phyloP scores from a whole-genome alignment of 2,113 vertebrate species.

The Odocoileus virginianus region DNA sequence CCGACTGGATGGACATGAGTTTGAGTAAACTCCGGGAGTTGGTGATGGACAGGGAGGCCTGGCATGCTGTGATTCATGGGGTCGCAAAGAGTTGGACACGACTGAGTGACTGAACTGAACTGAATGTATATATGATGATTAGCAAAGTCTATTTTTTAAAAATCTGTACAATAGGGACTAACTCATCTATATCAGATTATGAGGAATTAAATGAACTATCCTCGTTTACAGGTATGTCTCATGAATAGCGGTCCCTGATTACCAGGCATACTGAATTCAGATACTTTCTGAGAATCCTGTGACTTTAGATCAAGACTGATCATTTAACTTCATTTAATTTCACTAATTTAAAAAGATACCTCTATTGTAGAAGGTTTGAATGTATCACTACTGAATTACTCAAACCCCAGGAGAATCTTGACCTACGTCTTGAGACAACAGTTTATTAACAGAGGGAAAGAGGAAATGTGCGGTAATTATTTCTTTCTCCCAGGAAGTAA shows the following conservation, averaged over 20 bases:
- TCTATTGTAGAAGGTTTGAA: neutral
- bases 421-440: neutral
- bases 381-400: neutral
- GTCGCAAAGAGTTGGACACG: no score
- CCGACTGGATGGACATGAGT: no score
- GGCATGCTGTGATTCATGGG: no score
- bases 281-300: neutral
- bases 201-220: neutral
- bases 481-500: neutral
- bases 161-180: neutral
- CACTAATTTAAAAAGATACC: neutral
- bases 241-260: neutral
- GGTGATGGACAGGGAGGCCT: no score
- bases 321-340: neutral
- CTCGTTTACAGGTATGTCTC: neutral
- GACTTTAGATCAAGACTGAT: neutral
- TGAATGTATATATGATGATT: neutral
- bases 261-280: neutral
- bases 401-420: neutral
- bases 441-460: neutral
- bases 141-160: neutral
- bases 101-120: no score
- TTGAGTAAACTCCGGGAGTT: no score
- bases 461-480: neutral
- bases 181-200: neutral